Evolutionary conservation across 2,797 vertebrate genomes (phyloP).

Genomic region (Malacoctenus gilli): DNA sequence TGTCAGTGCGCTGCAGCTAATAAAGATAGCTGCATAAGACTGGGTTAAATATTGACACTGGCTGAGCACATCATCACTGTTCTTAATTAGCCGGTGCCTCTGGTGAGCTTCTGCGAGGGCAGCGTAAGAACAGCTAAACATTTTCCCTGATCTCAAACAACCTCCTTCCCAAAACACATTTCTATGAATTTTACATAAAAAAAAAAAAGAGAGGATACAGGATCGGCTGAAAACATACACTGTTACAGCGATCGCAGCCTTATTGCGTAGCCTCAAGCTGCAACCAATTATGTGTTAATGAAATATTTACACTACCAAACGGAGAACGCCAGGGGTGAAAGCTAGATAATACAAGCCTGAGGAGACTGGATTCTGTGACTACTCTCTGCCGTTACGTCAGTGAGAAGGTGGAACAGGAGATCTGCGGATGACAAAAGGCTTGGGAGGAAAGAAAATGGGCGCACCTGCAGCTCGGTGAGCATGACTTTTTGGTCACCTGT

Average conservation of each 20-base stretch:
- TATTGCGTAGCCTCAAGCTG: constrained; percentile 83
- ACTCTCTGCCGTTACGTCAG: constrained; percentile 47
- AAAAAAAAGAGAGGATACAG: constrained; percentile 62
- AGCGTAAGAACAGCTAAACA: constrained; percentile 69
- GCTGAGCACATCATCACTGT: constrained; percentile 67
- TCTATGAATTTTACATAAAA: constrained; percentile 81
- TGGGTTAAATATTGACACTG: constrained; percentile 83
- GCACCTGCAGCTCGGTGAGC: constrained; percentile 33
- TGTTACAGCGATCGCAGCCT: constrained; percentile 70
- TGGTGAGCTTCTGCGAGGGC: constrained; percentile 57
- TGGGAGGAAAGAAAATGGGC: constrained; percentile 32
- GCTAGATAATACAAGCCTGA: constrained; percentile 78
- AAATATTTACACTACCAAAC: constrained; percentile 87
- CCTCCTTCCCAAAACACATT: constrained; percentile 62
- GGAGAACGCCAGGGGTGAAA: constrained; percentile 81
- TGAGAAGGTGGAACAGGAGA: constrained; percentile 60
- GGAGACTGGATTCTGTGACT: constrained; percentile 70
- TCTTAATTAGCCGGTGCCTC: constrained; percentile 74
- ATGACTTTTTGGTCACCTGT: constrained; percentile 22
- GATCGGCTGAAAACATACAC: constrained; percentile 72
- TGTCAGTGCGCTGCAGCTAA: constrained; percentile 70
- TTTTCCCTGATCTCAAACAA: constrained; percentile 69
- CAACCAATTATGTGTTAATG: constrained; percentile 86
- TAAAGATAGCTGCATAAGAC: constrained; percentile 77
- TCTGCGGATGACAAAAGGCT: constrained; percentile 51